These are phyloP conservation scores for Sminthurides aquaticus DNA, from an alignment of 2,888 invertebrate species.

Conservation along the genomic window DNA sequence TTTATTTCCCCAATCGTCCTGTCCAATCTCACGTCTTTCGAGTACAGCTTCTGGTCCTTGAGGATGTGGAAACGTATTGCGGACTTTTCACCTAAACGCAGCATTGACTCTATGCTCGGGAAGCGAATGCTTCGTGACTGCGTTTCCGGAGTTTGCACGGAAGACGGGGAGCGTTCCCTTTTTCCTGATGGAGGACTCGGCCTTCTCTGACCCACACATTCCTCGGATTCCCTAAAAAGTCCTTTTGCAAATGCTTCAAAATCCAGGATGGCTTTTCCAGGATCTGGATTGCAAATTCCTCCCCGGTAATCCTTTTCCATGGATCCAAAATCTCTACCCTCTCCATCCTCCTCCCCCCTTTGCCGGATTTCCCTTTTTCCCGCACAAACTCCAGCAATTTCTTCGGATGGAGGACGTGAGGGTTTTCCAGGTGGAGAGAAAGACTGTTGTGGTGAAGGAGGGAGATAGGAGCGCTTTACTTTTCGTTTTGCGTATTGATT, in stretches of 20 bases:
- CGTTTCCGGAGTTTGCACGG: conserved; percentile 16
- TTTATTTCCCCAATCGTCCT: conserved; percentile 33
- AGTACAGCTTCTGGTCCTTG: conserved; percentile 32
- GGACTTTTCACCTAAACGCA: conserved; percentile 26
- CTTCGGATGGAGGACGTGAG: too few relatives aligned
- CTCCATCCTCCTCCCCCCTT: neutral
- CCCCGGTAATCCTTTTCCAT: too few relatives aligned
- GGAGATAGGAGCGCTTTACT: too few relatives aligned
- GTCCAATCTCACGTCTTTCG: conserved; percentile 37
- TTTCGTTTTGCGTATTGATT: neutral
- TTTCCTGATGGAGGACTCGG: neutral
- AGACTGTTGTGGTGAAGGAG: too few relatives aligned
- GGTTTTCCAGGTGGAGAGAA: too few relatives aligned
- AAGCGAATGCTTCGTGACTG: conserved; percentile 29
- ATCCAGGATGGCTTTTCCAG: neutral
- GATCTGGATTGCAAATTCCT: neutral
- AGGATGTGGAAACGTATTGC: conserved; percentile 32
- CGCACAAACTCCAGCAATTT: neutral
- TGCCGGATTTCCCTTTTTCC: neutral
- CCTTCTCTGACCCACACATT: neutral
- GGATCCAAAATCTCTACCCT: neutral
- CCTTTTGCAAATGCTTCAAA: conserved; percentile 10
- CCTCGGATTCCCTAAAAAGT: neutral
- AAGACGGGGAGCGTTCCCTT: conserved; percentile 17
- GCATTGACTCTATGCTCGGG: conserved; percentile 38